phyloP scores from a whole-genome alignment of 2,888 invertebrate genomes.

The Leptinotarsa rubiginosa region DNA sequence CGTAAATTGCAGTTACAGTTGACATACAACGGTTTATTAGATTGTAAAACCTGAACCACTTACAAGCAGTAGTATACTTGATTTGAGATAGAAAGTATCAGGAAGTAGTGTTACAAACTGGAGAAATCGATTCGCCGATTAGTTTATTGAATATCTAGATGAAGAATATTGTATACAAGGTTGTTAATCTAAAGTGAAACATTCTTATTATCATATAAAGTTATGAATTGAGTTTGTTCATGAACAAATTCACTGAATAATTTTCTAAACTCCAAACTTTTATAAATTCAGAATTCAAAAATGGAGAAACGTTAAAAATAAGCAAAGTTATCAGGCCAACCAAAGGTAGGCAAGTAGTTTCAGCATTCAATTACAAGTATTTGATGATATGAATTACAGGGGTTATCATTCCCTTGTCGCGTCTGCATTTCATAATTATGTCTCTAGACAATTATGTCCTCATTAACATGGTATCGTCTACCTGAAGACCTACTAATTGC shows the following conservation, averaged over 20 bases:
- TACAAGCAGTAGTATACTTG: background rate
- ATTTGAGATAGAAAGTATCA: constrained; percentile 3
- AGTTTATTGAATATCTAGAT: background rate
- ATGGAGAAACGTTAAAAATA: no score
- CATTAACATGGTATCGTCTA: constrained; percentile 27
- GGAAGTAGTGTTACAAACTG: background rate
- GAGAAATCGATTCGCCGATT: background rate
- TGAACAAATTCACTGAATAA: no score
- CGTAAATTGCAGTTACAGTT: constrained; percentile 21
- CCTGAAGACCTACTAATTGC: background rate
- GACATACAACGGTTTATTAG: constrained; percentile 12
- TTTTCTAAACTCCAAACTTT: no score
- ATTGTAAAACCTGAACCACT: constrained; percentile 3
- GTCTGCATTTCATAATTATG: constrained; percentile 3
- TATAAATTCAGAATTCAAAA: no score
- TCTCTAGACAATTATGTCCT: constrained; percentile 26
- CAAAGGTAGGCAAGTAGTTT: no score
- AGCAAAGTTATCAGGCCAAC: no score
- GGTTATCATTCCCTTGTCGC: background rate
- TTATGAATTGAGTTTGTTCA: no score
- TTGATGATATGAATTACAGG: no score
- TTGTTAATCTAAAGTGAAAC: no score
- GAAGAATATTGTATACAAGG: no score
- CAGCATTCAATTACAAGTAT: no score
- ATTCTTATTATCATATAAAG: no score